phyloP scores from a whole-genome alignment of 2,797 vertebrate genomes.

The Eutrigla gurnardus region DNA sequence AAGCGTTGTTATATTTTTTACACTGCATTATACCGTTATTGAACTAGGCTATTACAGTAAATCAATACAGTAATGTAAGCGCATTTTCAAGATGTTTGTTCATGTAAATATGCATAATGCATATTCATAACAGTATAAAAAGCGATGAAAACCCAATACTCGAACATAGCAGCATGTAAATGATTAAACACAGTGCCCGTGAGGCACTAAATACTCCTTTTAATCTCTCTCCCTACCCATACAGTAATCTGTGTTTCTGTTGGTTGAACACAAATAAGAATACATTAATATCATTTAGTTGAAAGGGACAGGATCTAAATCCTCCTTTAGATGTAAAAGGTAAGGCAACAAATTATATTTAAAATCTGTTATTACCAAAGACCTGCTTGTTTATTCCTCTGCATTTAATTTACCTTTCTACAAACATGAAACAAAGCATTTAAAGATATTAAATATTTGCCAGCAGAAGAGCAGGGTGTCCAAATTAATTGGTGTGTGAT shows the following conservation, averaged over 20 bases:
- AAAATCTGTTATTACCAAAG: background rate
- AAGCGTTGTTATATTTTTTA: too few relatives aligned
- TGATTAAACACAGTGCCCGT: background rate
- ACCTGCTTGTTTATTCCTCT: background rate
- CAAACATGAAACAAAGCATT: background rate
- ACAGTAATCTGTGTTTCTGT: background rate
- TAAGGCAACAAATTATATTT: background rate
- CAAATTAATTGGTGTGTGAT: too few relatives aligned
- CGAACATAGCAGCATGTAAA: background rate
- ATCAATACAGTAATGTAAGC: background rate
- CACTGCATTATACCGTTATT: too few relatives aligned
- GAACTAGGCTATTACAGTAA: background rate
- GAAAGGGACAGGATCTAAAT: background rate
- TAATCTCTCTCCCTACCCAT: background rate
- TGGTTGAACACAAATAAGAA: background rate
- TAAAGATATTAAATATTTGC: background rate
- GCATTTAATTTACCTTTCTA: background rate
- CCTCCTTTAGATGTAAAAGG: background rate
- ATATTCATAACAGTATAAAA: background rate
- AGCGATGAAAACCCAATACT: background rate
- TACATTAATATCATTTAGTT: background rate
- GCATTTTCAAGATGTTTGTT: background rate
- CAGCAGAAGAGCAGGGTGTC: background rate
- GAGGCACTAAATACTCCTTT: background rate
- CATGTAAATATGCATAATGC: background rate